Evolutionary conservation across 2,888 invertebrate species (phyloP), one percentile per base, ranked within the genome.

Genomic region (Agonopterix arenella): DNA sequence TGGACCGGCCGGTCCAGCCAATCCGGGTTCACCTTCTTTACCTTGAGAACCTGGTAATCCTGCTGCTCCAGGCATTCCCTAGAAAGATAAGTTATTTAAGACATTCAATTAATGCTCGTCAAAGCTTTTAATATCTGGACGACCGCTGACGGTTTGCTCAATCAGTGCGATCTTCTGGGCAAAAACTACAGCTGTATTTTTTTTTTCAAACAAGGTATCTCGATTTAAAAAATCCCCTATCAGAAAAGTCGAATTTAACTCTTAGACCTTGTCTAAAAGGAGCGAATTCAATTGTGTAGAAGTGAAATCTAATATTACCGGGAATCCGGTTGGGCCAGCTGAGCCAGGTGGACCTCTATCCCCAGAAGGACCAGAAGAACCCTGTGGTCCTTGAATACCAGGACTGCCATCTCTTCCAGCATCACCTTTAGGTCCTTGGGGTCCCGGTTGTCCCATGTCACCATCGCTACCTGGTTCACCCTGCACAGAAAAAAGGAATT

Each of bases 381-480:
- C 96, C 46, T 93, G 93, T 2, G 92, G 90, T 11, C 96, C 96
- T 71, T 93, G 93, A 1, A 90, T 89, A 8, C 97, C 97, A 13
- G 93, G 91, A 53, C 90, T 90, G 10, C 97, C 96, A 69, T 95
- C 93, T 72, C 94, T 93, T 3, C 96, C 95, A 40, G 93, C 90
- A 64, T 95, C 94, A 40, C 96, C 96, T 70, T 94, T 91, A 5
- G 94, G 94, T 8, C 97, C 97, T 38, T 91, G 86, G 0, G 92
- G 88, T 9, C 97, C 97, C n/a, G 91, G 89, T 42, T 90, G 91
- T 8, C 97, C 97, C 11, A 92, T 53, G 55, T 95, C 94, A 16
- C 96, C 96, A 66, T 95, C 94, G 86, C 93, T 94, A 28, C 96
- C 96, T 41, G 93, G 72, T 69, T 95, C 94, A 16, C 96, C 96